Evolutionary conservation across 2,797 vertebrate genomes (phyloP), one percentile per base, ranked within the genome.

Genomic region (Rhadinocentrus ornatus): DNA sequence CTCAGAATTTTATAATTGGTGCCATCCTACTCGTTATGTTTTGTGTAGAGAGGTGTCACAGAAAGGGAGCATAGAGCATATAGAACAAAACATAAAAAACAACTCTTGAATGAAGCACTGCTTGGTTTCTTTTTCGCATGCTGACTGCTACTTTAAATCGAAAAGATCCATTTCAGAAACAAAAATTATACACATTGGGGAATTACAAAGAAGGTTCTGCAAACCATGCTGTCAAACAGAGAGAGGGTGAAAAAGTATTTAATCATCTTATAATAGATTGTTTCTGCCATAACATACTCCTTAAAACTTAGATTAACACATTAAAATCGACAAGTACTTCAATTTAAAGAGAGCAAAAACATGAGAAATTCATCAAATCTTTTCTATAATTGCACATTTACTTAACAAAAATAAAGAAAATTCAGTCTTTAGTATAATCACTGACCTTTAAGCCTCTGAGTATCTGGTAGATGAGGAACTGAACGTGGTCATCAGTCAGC

Each of bases 381-480:
- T 18, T 7, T 4, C 46, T 50, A 4, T 10, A 22, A 50, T 4
- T 50, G n/a, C n/a, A 50, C n/a, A 11, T 22, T 50, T 50, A n/a
- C 22, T 50, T 22, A 50, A 22, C 18, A 11, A 22, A 50, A 48
- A 52, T 26, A 11, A 12, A 6, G 1, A 48, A 22, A 46, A 9
- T 3, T 7, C n/a, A 3, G 2, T 9, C 0, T 50, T 10, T 22
- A 50, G 41, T 11, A 48, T 16, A 20, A 6, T 59, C 39, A 71
- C 89, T 62, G 85, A 99, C 98, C 97, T 99, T 99, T 75, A 99
- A 91, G 35, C 97, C 98, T 82, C 97, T 91, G 64, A 99, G 96
- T 76, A 99, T 99, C 81, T 99, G 98, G 90, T 99, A 99, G 91
- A 99, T 99, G 67, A 99, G 96, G 81, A 99, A 99, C 93, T 99